A percentile compares a stretch with the other conserved stretches of the same genome.
These are phyloP conservation scores for Brachypalpus laphriformis DNA, from an alignment of 2,888 invertebrate genomes.

Conservation along the genomic window DNA sequence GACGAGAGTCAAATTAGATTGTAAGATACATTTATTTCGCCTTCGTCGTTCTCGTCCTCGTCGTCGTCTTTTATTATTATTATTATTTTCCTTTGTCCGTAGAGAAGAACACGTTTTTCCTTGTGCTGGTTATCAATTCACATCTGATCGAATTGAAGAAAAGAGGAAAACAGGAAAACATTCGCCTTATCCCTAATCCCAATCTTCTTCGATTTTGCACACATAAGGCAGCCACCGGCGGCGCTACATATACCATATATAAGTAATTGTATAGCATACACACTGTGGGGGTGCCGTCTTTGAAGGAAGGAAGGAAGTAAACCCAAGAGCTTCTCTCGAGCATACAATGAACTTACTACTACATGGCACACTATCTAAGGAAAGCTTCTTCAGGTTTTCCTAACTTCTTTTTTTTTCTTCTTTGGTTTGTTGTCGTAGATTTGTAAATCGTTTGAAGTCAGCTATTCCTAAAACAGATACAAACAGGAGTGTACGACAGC, in stretches of 20 bases:
- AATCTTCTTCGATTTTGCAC: slow-evolving; percentile 57
- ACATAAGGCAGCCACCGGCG: slow-evolving; percentile 29
- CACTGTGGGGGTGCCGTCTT: not conserved
- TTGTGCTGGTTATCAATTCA: slow-evolving; percentile 53
- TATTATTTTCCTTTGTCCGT: slow-evolving; percentile 28
- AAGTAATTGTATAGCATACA: slow-evolving; percentile 15
- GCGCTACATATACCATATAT: slow-evolving; percentile 1
- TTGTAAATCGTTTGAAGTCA: slow-evolving; percentile 15
- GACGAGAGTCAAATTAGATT: slow-evolving; percentile 37
- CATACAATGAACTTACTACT: slow-evolving; percentile 50
- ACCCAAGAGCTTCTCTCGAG: slow-evolving; percentile 31
- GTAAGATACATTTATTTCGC: not conserved
- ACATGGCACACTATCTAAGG: slow-evolving; percentile 35
- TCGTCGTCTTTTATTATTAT: slow-evolving; percentile 25
- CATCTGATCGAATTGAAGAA: slow-evolving; percentile 43
- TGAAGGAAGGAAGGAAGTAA: slow-evolving; percentile 21
- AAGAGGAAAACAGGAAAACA: slow-evolving; percentile 26
- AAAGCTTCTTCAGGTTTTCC: slow-evolving; percentile 54
- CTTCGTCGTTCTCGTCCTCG: slow-evolving; percentile 6
- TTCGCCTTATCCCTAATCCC: slow-evolving; percentile 44
- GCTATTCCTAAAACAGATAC: not conserved
- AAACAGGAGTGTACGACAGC: not conserved
- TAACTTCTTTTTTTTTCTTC: slow-evolving; percentile 14
- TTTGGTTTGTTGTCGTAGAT: slow-evolving; percentile 24
- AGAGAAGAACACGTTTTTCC: slow-evolving; percentile 6